Evolutionary conservation across 2,113 vertebrate species (phyloP).

Genomic region (Sterrhoptilus dennistouni): DNA sequence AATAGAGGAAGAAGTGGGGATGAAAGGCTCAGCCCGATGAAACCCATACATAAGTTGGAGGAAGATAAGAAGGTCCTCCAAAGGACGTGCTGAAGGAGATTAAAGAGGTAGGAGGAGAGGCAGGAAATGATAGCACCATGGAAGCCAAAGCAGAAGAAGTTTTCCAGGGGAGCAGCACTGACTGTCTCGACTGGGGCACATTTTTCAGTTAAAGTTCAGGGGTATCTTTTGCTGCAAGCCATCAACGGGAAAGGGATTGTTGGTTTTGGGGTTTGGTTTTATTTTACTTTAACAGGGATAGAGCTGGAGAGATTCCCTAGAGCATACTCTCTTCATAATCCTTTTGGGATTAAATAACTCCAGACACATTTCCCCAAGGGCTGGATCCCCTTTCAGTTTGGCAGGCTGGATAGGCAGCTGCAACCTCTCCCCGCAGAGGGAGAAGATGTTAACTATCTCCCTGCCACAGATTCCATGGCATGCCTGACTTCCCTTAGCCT

Average conservation of each 20-base stretch:
- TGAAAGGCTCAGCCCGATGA: constrained; percentile 2
- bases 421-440: background rate
- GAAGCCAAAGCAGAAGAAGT: constrained; percentile 26
- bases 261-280: background rate
- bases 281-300: background rate
- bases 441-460: constrained; percentile 50
- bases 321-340: constrained; percentile 31
- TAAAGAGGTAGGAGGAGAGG: constrained; percentile 45
- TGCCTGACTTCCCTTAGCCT: background rate
- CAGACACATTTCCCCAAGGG: constrained; percentile 45
- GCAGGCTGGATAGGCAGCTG: constrained; percentile 62
- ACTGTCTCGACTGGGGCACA: rapidly evolving
- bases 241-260: background rate
- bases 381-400: constrained; percentile 67
- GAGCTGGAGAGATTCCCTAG: constrained; percentile 45
- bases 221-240: background rate
- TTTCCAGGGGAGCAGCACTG: background rate
- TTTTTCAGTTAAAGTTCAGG: background rate
- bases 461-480: background rate
- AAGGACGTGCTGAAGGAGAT: constrained; percentile 11
- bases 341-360: constrained; percentile 70
- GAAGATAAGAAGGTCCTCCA: constrained; percentile 53
- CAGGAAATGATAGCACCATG: constrained; percentile 27
- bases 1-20: constrained; percentile 11
- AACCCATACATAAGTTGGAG: constrained; percentile 20